Evolutionary conservation across 2,113 vertebrate genomes (phyloP), one percentile per base, ranked within the genome.

Genomic region (Benitochromis conjunctus): DNA sequence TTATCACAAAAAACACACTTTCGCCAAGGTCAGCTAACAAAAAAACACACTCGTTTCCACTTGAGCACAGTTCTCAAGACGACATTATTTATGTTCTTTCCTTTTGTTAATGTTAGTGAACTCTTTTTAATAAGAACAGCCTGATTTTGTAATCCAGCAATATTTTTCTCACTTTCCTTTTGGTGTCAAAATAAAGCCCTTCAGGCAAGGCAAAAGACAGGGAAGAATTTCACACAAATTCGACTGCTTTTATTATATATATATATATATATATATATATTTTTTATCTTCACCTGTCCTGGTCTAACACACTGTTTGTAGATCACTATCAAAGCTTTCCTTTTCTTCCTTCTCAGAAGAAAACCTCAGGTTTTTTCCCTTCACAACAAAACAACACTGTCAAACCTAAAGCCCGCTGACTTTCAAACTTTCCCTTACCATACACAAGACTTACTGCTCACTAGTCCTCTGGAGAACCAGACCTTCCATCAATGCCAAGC

Each of bases 401-500:
- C 92, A 94, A 93, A 90, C 84, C 91, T 56, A 91, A 91, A 92
- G 79, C 94, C 89, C 31, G 71, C 92, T 92, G 91, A 94, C 93
- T 92, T 94, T 93, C 94, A 93, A 91, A 95, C 94, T 94, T 95
- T 94, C 85, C 87, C 89, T 86, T 80, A 58, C 89, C 86, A 71
- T 83, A 85, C 88, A 81, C 85, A 86, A 89, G 82, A 91, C 92
- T 92, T 94, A 92, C 79, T 91, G 87, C 92, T 91, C 92, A 85
- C 77, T 84, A 80, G 90, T 90, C 79, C 92, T 91, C 89, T 56
- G 71, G 88, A 94, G 92, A 82, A 87, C 88, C 88, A 74, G 91
- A 92, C 91, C 92, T 94, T 95, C 95, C 89, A 93, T 95, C 95
- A 96, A 92, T 95, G 95, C 94, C 95, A 95, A 94, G 80, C 80